phyloP scores from a whole-genome alignment of 2,797 vertebrate genomes.

The Lophius americanus region DNA sequence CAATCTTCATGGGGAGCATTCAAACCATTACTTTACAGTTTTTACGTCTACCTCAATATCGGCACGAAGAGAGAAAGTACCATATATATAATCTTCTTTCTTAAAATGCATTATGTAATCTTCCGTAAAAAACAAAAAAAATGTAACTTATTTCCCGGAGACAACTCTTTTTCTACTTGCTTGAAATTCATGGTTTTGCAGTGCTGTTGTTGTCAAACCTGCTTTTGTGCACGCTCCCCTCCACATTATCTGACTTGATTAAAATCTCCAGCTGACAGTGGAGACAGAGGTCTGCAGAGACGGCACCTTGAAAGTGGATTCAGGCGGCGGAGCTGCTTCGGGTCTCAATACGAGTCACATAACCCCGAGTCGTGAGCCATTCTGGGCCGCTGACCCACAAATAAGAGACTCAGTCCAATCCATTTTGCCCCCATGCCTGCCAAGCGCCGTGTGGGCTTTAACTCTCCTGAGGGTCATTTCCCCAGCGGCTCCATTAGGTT shows the following conservation, averaged over 20 bases:
- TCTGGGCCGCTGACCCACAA: constrained; percentile 84
- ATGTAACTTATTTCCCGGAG: too few species aligned
- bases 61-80: too few species aligned
- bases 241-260: constrained; percentile 77
- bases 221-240: constrained; percentile 34
- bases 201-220: constrained; percentile 1
- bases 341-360: constrained; percentile 72
- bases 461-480: constrained; percentile 72
- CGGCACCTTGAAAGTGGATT: constrained; percentile 77
- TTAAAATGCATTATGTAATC: too few species aligned
- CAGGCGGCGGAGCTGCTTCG: constrained; percentile 56
- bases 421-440: constrained; percentile 73
- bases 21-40: too few species aligned
- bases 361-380: constrained; percentile 71
- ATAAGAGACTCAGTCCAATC: constrained; percentile 79
- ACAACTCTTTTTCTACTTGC: too few species aligned
- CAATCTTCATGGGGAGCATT: too few species aligned
- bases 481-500: constrained; percentile 48
- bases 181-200: too few species aligned
- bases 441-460: constrained; percentile 62
- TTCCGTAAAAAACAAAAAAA: too few species aligned
- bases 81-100: too few species aligned
- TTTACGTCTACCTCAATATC: too few species aligned
- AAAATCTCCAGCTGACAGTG: constrained; percentile 85
- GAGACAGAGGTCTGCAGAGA: constrained; percentile 75